Base-by-base conservation (phyloP, 2,113 vertebrate species). In the Chamaea fasciata region DNA sequence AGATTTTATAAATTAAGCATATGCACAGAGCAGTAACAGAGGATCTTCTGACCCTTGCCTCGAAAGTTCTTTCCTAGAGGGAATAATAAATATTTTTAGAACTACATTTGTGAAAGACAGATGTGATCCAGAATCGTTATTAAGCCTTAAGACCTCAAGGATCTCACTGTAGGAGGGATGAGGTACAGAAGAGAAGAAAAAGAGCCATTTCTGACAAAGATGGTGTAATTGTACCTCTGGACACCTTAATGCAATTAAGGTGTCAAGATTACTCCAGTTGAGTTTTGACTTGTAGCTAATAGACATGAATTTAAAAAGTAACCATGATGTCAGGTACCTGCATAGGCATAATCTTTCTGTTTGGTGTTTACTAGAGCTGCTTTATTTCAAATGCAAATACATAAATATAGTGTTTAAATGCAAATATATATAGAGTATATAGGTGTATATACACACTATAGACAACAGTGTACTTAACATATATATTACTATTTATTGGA, bases 31-130 rank as follows among this genome's bases (percentile, higher is more conserved):
- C 59, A 63, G 27, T 27, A 76, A 90, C 30, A 92, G 65, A 82
- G 56, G 35, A 74, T 59, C 63, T 75, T 77, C 79, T 74, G 55
- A 94, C 83, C 55, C 42, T 7, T 49, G 53, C 73, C 74, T 68
- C 76, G 7, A 68, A 93, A 78, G 46, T 60, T 64, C 60, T 77
- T 83, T 70, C 85, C 71, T 62, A 42, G 47, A 71, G 47, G 50
- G 68, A 86, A 78, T 8, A 90, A 46, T 65, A 93, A 93, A 69
- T 50, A 88, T 62, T 94, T 94, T 93, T 79, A 95, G 49, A 90
- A 83, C 17, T 24, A 15, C 46, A 69, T 70, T 92, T 85, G 31
- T 15, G 14, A 65, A 52, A 92, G 71, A 89, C 71, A 81, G 79
- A 87, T 63, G 44, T 27, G 8, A 63, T 65, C 49, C 53, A 89